Evolutionary conservation across 2,888 invertebrate species (phyloP).

Genomic region (Aleiodes testaceus): DNA sequence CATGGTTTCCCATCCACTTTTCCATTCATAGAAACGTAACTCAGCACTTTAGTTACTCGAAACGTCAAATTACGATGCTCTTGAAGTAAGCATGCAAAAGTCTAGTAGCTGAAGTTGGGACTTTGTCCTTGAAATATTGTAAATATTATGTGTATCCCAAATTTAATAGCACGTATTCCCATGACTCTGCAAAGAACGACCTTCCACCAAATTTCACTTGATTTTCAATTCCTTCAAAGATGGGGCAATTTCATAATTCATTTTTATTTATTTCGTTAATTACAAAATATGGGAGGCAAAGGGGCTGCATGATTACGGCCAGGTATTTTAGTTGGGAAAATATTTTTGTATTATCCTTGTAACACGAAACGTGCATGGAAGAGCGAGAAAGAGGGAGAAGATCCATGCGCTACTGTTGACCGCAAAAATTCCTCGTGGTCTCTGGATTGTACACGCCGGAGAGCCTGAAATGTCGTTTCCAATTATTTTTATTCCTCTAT

Average conservation of each 20-base stretch:
- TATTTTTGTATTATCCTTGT: constrained; percentile 14
- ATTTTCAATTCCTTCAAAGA: neutral
- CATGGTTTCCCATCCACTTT: too few species aligned
- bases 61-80: too few species aligned
- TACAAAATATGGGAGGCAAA: constrained; percentile 6
- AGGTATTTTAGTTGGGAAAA: constrained; percentile 2
- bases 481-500: constrained; percentile 45
- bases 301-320: constrained; percentile 40
- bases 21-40: too few species aligned
- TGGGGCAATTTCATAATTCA: neutral
- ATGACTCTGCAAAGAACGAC: too few species aligned
- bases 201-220: too few species aligned
- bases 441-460: constrained; percentile 20
- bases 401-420: constrained; percentile 19
- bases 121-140: too few species aligned
- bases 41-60: too few species aligned
- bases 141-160: too few species aligned
- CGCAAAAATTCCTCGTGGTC: constrained; percentile 32
- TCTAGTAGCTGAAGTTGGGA: too few species aligned
- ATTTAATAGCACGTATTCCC: too few species aligned
- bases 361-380: neutral
- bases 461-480: constrained; percentile 41
- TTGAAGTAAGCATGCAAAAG: too few species aligned
- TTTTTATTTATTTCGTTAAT: neutral
- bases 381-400: neutral